Evolutionary conservation across 2,113 vertebrate species (phyloP).

Genomic region (Cebidichthys violaceus): DNA sequence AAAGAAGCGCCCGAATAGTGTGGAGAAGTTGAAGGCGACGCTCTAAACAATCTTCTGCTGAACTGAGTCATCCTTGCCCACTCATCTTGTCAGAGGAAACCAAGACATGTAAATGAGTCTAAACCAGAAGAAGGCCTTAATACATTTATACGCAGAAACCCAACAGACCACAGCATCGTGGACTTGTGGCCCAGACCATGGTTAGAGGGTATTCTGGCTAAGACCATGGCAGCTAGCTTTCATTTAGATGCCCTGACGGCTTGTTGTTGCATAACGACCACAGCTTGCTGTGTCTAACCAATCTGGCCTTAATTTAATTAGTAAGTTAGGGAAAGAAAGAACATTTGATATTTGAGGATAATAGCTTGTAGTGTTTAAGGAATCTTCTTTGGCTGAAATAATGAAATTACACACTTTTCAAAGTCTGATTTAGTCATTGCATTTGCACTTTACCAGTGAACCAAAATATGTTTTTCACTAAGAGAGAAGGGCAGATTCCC

Average conservation of each 20-base stretch:
- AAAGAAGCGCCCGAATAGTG: not conserved
- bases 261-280: constrained; percentile 48
- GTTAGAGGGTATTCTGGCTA: constrained; percentile 48
- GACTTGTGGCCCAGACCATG: constrained; percentile 52
- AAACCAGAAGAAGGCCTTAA: constrained; percentile 44
- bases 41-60: constrained; percentile 11
- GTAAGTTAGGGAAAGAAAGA: constrained; percentile 29
- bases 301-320: constrained; percentile 55
- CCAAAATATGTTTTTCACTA: constrained; percentile 54
- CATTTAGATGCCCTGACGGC: constrained; percentile 40
- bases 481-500: constrained; percentile 64
- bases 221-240: constrained; percentile 59
- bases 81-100: constrained; percentile 17
- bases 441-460: constrained; percentile 31
- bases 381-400: constrained; percentile 22
- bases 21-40: not conserved
- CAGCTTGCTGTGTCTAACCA: constrained; percentile 57
- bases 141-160: constrained; percentile 22
- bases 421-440: constrained; percentile 24
- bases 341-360: constrained; percentile 12
- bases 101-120: constrained; percentile 42
- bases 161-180: constrained; percentile 40
- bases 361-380: constrained; percentile 14
- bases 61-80: constrained; percentile 3
- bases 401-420: constrained; percentile 36